phyloP scores from a whole-genome alignment of 2,113 vertebrate species.

The Oncorhynchus tshawytscha region DNA sequence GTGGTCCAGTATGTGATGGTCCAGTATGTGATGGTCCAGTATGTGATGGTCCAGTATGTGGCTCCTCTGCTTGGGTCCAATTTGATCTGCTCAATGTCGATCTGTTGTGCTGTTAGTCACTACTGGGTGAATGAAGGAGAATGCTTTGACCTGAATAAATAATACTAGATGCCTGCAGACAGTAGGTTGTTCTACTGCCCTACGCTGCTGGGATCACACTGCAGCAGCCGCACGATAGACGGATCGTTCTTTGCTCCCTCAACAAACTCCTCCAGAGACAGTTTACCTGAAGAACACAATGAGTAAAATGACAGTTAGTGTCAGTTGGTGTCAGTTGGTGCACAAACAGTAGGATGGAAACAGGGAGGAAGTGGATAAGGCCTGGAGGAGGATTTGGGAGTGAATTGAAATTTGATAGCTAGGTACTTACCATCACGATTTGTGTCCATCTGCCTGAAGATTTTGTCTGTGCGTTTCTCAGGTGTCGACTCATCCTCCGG shows the following conservation, averaged over 20 bases:
- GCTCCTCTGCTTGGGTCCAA: background rate
- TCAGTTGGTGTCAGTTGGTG: background rate
- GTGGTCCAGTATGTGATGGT: no score
- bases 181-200: conserved; percentile 65
- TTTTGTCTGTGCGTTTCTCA: conserved; percentile 98
- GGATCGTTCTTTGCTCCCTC: conserved; percentile 95
- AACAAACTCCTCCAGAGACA: conserved; percentile 98
- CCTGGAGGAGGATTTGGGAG: no score
- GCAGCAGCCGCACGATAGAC: conserved; percentile 95
- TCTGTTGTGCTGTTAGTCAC: conserved; percentile 4
- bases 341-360: background rate
- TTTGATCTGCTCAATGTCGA: background rate
- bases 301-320: background rate
- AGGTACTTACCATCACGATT: conserved; percentile 88
- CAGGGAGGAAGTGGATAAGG: background rate
- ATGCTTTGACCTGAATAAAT: conserved; percentile 21
- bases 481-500: conserved; percentile 97
- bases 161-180: conserved; percentile 9
- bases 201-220: conserved; percentile 95
- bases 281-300: conserved; percentile 80
- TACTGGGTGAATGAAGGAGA: background rate
- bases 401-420: no score
- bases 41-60: no score
- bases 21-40: background rate
- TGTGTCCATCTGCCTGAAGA: conserved; percentile 98